Conservation (phyloP, 2,888 invertebrate species). For the Sesamia inferens region DNA sequence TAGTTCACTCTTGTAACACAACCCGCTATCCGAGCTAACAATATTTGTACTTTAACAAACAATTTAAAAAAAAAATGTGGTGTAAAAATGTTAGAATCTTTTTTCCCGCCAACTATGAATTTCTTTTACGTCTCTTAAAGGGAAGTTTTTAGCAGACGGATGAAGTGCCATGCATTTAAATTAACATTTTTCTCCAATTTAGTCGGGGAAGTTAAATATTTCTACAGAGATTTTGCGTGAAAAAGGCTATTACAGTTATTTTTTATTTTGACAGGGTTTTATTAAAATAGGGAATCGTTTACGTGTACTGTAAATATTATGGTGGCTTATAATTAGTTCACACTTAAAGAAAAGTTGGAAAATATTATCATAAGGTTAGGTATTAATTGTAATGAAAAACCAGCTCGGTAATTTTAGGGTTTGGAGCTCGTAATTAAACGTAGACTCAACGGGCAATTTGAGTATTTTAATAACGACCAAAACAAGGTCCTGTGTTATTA, state of each 20-base stretch:
- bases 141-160: constrained; percentile 37
- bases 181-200: constrained; percentile 58
- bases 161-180: constrained; percentile 59
- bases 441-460: constrained; percentile 22
- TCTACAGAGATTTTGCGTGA: constrained; percentile 28
- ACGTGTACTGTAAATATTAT: not conserved
- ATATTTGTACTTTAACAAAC: not conserved
- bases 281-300: constrained; percentile 12
- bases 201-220: constrained; percentile 40
- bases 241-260: constrained; percentile 34
- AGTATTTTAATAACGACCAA: constrained; percentile 4
- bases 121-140: constrained; percentile 26
- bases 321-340: not conserved
- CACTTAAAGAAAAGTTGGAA: not conserved
- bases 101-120: constrained; percentile 20
- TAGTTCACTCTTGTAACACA: not conserved
- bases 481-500: constrained; percentile 13
- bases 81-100: constrained; percentile 33
- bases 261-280: constrained; percentile 30
- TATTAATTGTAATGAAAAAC: not conserved
- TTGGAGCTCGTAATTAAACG: not conserved
- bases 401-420: not conserved
- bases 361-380: not conserved
- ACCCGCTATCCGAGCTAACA: not conserved
- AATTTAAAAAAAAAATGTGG: constrained; percentile 10